These are phyloP conservation scores for Heliconius hermathena DNA, from an alignment of 1,140 invertebrate genomes.

Conservation along the genomic window DNA sequence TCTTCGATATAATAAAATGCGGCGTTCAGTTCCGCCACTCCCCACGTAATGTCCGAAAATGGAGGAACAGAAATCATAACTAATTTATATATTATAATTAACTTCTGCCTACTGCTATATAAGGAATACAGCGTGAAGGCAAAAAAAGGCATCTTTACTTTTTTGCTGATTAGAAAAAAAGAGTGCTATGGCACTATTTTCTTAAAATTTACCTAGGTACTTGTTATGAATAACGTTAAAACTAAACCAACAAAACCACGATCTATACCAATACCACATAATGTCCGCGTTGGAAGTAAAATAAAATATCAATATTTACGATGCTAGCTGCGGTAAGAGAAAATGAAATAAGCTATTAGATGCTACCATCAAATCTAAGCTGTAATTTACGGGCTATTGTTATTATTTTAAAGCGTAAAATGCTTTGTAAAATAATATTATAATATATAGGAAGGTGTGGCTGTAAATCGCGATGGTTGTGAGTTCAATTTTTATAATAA, in stretches of 20 bases:
- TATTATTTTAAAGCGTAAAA: background rate
- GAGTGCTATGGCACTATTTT: background rate
- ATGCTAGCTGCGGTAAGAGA: background rate
- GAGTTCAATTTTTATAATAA: no score
- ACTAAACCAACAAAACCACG: background rate
- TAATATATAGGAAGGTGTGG: background rate
- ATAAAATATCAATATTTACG: constrained; percentile 10
- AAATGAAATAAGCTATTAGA: background rate
- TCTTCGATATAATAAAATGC: no score
- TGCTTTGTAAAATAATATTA: background rate
- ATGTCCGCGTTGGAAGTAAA: background rate
- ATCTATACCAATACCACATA: background rate
- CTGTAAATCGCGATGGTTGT: no score
- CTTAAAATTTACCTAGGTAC: background rate
- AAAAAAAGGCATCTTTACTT: background rate
- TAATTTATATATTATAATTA: no score
- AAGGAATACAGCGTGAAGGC: no score
- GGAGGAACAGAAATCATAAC: no score
- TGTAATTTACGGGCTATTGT: background rate
- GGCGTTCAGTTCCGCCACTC: no score
- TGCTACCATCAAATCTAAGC: background rate
- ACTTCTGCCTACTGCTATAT: no score
- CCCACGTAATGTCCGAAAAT: no score
- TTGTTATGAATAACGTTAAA: background rate
- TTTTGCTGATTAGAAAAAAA: no score